Evolutionary conservation across 1,140 invertebrate genomes (phyloP), one percentile per base, ranked within the genome.

Genomic region (Physella acuta): DNA sequence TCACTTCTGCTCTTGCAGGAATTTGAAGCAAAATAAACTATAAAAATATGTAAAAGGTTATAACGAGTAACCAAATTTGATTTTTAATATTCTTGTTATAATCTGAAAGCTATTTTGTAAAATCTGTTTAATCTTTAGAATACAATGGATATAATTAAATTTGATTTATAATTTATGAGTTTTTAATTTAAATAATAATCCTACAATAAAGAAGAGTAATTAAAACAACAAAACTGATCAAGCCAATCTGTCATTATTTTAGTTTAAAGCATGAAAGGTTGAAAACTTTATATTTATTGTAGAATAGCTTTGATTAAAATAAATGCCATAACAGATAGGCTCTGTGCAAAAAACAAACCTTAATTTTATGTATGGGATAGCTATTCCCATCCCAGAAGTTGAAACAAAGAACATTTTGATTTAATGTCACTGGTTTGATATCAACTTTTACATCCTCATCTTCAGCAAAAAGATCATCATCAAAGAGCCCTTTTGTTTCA

Each of bases 11-110:
- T 20, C 2, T 56, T 26, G 33, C 64, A 26, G 31, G 31, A 37
- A 67, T 55, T 67, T 67, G 52, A 26, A 52, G 33, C 2, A 67
- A 14, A n/a, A 67, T 30, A 31, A 31, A 56, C 64, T 67, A 52
- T n/a, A 67, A 67, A 31, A 60, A 31, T 30, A 31, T 31, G 14
- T 60, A 34, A 60, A 11, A 30, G 17, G 8, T 11, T 14, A n/a
- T n/a, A n/a, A n/a, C n/a, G n/a, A n/a, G n/a, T n/a, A n/a, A n/a
- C n/a, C 26, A 55, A 55, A 55, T 55, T 28, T 14, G 26, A 8
- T 28, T 55, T 8, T n/a, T 14, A 8, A 24, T 55, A 24, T 8
- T 14, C 17, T 55, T 8, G 8, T 5, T 55, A 55, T 55, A 14
- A 55, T 55, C 26, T n/a, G 8, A 55, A 28, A 14, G 53, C 8